Conservation (phyloP, 1,140 invertebrate genomes). For the Antheraea pernyi region DNA sequence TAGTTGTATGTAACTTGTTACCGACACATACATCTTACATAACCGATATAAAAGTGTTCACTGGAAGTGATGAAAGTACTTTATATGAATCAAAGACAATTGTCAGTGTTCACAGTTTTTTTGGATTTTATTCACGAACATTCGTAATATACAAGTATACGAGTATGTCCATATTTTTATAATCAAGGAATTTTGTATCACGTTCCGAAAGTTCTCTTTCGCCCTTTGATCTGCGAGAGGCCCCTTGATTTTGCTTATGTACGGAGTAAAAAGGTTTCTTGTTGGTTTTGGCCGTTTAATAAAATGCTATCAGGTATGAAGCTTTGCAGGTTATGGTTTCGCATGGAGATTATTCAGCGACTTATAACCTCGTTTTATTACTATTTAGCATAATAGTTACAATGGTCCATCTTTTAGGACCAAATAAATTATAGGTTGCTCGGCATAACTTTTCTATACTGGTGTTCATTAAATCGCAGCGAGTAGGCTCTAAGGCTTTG, state of each 20-base stretch:
- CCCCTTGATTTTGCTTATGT: slow-evolving; percentile 15
- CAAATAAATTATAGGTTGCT: too few relatives aligned
- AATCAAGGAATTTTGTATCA: background rate
- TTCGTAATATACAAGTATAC: background rate
- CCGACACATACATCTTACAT: too few relatives aligned
- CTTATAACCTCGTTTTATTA: background rate
- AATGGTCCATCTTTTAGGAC: too few relatives aligned
- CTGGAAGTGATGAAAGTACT: too few relatives aligned
- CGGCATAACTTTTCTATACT: too few relatives aligned
- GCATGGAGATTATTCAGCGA: background rate
- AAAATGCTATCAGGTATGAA: background rate
- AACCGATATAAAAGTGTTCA: too few relatives aligned
- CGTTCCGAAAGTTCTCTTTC: background rate
- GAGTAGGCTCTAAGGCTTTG: too few relatives aligned
- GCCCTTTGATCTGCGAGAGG: slow-evolving; percentile 2
- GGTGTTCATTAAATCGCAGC: too few relatives aligned
- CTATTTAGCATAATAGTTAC: too few relatives aligned
- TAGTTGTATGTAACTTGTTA: too few relatives aligned
- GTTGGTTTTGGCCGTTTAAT: background rate
- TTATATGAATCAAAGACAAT: too few relatives aligned
- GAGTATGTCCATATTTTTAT: background rate
- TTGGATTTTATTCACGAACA: background rate
- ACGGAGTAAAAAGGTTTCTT: slow-evolving; percentile 6
- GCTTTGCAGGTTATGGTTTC: background rate
- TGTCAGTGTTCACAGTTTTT: too few relatives aligned